Conservation (phyloP, 2,113 vertebrate species). For the Trachemys scripta region DNA sequence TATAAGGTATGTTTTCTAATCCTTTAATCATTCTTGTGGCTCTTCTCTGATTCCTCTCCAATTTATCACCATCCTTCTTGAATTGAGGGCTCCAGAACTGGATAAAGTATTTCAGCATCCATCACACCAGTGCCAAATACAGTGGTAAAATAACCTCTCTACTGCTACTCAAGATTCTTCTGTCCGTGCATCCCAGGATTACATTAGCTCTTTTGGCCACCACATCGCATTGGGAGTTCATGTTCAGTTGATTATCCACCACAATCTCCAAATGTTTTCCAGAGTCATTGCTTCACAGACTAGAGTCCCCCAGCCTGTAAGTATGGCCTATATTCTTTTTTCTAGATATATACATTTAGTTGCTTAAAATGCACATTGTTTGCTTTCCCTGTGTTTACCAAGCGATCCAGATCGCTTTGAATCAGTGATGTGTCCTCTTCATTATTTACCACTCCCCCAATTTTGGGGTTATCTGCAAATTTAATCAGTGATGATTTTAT, state of each 20-base stretch:
- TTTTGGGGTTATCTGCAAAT: no score
- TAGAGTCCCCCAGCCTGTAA: neutral
- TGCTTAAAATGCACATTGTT: neutral
- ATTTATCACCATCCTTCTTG: neutral
- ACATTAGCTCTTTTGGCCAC: neutral
- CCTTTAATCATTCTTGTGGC: neutral
- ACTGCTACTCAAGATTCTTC: neutral
- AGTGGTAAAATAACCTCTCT: neutral
- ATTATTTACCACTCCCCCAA: no score
- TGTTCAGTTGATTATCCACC: neutral
- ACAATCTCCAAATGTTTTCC: neutral
- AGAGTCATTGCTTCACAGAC: neutral
- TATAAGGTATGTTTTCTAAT: neutral
- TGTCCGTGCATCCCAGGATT: neutral
- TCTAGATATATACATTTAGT: neutral
- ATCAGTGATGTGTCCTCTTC: neutral
- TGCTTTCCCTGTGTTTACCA: neutral
- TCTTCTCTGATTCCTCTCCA: neutral
- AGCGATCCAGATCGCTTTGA: neutral
- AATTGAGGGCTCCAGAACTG: neutral
- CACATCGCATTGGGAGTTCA: neutral
- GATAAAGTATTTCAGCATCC: neutral
- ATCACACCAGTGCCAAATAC: neutral
- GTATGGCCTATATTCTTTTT: neutral
- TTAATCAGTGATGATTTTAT: no score